Evolutionary conservation across 2,797 vertebrate genomes (phyloP).

Genomic region (Heliangelus exortis): DNA sequence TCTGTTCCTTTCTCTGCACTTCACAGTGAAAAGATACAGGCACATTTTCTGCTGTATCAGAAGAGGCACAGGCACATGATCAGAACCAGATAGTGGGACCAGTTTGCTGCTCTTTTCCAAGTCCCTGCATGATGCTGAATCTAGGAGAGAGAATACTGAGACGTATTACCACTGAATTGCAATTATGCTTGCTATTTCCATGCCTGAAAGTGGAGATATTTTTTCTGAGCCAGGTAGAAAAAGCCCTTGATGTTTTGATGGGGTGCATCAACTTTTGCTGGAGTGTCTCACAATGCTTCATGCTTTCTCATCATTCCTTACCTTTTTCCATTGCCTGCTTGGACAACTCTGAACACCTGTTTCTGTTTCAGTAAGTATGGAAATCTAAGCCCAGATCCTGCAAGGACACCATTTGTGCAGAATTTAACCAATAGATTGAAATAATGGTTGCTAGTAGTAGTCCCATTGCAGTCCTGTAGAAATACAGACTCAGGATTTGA

Average conservation of each 20-base stretch:
- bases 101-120: not conserved
- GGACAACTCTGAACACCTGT: not conserved
- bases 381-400: not conserved
- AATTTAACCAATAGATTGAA: not conserved
- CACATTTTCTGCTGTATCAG: not conserved
- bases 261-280: not conserved
- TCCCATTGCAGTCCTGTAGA: not conserved
- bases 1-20: not conserved
- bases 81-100: not conserved
- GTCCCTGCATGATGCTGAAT: not conserved
- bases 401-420: not conserved
- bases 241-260: not conserved
- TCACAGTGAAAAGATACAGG: not conserved
- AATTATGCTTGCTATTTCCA: not conserved
- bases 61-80: not conserved
- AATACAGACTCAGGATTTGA: slow-evolving; percentile 27
- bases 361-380: not conserved
- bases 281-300: not conserved
- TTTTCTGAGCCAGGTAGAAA: not conserved
- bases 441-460: not conserved
- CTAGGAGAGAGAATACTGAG: not conserved
- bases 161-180: not conserved
- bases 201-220: not conserved
- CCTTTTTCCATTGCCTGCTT: rapidly evolving
- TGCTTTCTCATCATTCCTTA: not conserved